A percentile compares a stretch with the other conserved stretches of the same genome.
phyloP scores from a whole-genome alignment of 53 echinoderm and acorn worm genomes.

The Echinarachnius parma region DNA sequence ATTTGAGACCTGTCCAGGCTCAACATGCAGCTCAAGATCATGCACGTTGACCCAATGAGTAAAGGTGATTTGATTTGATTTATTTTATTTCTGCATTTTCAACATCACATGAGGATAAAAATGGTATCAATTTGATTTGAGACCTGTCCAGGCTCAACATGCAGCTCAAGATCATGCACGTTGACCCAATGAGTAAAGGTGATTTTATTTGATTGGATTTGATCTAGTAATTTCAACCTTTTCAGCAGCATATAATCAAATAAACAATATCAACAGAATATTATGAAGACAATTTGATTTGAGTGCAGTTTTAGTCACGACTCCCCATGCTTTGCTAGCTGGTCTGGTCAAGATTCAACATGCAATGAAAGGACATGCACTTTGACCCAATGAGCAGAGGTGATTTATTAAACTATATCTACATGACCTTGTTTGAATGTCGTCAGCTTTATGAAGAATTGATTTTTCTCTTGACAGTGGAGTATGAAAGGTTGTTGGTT shows the following conservation, averaged over 20 bases:
- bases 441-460: too few species aligned
- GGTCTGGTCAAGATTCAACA: neutral
- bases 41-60: conserved; percentile 75
- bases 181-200: too few species aligned
- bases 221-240: neutral
- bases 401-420: neutral
- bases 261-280: too few species aligned
- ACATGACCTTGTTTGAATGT: neutral
- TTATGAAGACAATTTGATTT: too few species aligned
- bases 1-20: too few species aligned
- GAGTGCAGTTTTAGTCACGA: too few species aligned
- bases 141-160: too few species aligned
- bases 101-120: too few species aligned
- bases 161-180: neutral
- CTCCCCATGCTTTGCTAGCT: neutral
- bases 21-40: conserved; percentile 55
- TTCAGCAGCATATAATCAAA: neutral
- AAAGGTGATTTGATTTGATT: conserved; percentile 46
- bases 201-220: neutral
- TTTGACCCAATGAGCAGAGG: neutral
- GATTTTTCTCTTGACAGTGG: too few species aligned
- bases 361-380: neutral
- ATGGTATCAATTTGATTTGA: too few species aligned
- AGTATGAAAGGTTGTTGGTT: too few species aligned
- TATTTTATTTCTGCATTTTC: too few species aligned